Conservation (phyloP, 2,888 invertebrate species). For the Argyresthia goedartella region DNA sequence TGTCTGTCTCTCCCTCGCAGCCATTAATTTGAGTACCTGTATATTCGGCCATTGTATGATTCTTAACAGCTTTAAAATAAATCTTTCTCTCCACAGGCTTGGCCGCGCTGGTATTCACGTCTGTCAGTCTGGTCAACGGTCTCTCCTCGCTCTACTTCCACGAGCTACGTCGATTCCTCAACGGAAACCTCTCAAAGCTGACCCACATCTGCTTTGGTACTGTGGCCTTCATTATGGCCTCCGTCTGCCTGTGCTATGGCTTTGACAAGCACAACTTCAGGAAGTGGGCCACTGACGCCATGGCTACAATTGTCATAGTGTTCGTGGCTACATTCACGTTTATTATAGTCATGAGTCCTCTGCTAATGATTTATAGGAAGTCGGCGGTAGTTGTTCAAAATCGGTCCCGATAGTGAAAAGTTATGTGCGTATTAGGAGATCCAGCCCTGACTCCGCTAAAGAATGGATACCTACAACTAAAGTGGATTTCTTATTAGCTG, state of each 20-base stretch:
- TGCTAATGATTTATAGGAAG: conserved; percentile 10
- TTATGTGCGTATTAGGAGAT: neutral
- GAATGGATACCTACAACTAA: too few species aligned
- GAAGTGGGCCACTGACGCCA: conserved; percentile 19
- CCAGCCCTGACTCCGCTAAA: too few species aligned
- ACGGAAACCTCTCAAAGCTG: conserved; percentile 25
- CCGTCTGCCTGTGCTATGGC: conserved; percentile 32
- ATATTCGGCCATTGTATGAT: too few species aligned
- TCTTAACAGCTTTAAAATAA: too few species aligned
- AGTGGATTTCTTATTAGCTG: too few species aligned
- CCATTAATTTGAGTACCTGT: too few species aligned
- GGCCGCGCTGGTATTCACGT: conserved; percentile 38
- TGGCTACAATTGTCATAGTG: conserved; percentile 23
- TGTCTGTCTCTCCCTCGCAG: too few species aligned
- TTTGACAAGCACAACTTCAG: conserved; percentile 31
- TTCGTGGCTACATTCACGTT: conserved; percentile 21
- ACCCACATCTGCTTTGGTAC: conserved; percentile 32
- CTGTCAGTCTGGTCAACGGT: conserved; percentile 34
- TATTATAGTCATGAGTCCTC: conserved; percentile 29
- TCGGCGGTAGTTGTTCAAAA: neutral
- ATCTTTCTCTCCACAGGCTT: too few species aligned
- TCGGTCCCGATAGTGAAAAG: too few species aligned
- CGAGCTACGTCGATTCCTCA: conserved; percentile 24
- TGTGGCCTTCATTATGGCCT: conserved; percentile 27
- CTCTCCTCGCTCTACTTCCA: conserved; percentile 34